phyloP scores from a whole-genome alignment of 2,113 vertebrate genomes.

The Solea solea region DNA sequence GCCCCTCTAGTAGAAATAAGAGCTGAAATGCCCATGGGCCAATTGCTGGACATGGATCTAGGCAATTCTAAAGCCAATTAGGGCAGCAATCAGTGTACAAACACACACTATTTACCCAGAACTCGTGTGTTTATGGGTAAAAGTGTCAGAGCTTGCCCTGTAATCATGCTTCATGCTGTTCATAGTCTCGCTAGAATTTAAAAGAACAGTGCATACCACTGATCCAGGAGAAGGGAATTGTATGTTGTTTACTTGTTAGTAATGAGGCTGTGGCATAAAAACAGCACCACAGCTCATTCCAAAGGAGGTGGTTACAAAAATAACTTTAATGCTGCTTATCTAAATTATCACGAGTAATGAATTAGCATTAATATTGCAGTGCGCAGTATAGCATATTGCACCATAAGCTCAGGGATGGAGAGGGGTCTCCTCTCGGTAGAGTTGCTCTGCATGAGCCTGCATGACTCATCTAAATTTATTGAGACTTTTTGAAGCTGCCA shows the following conservation, averaged over 20 bases:
- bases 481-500: conserved; percentile 49
- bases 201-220: conserved; percentile 5
- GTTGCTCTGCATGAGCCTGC: conserved; percentile 20
- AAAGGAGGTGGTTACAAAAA: neutral
- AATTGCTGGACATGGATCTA: conserved; percentile 45
- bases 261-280: neutral
- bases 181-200: conserved; percentile 16
- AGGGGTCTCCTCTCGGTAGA: conserved; percentile 32
- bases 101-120: conserved; percentile 37
- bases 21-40: conserved; percentile 50
- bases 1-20: conserved; percentile 20
- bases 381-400: conserved; percentile 39
- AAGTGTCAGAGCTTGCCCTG: conserved; percentile 29
- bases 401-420: conserved; percentile 22
- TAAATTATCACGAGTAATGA: conserved; percentile 9
- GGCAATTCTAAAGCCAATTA: conserved; percentile 65
- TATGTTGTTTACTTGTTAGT: neutral
- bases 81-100: conserved; percentile 25
- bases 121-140: conserved; percentile 49
- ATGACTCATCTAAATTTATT: conserved; percentile 66
- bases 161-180: conserved; percentile 27
- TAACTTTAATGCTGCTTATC: neutral
- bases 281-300: neutral
- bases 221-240: neutral
- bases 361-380: conserved; percentile 29